Evolutionary conservation across 2,113 vertebrate genomes (phyloP).

Genomic region (Naja naja): DNA sequence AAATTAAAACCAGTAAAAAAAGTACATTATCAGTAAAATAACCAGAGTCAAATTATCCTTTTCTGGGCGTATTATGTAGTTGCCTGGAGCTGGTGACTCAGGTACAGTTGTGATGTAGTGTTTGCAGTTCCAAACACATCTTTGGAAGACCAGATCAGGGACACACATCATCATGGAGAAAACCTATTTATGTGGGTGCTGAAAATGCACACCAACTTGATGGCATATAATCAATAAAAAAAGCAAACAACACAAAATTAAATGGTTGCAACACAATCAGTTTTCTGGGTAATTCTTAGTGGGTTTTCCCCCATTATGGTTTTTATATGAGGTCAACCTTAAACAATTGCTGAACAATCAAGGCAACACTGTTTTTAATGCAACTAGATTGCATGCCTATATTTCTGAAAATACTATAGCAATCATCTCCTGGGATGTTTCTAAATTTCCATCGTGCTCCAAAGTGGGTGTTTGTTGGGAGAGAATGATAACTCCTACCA

Average conservation of each 20-base stretch:
- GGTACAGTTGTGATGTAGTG: not conserved
- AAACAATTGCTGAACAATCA: not conserved
- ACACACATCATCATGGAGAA: not conserved
- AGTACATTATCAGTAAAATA: not conserved
- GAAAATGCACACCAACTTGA: not conserved
- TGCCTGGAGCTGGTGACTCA: not conserved
- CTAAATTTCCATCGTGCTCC: not conserved
- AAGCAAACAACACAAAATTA: not conserved
- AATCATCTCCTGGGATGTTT: not conserved
- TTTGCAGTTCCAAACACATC: too few species aligned
- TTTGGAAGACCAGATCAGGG: not conserved
- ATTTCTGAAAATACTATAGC: not conserved
- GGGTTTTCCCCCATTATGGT: not conserved
- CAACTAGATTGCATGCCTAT: not conserved
- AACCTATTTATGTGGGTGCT: not conserved
- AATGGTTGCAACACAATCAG: not conserved
- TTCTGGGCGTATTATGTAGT: not conserved
- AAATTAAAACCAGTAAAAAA: not conserved
- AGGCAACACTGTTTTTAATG: not conserved
- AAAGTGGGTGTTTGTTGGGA: not conserved
- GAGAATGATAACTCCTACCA: not conserved
- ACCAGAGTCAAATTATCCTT: not conserved
- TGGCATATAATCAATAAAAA: not conserved
- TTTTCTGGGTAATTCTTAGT: not conserved
- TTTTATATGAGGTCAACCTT: not conserved